Conservation (phyloP, 2,113 vertebrate genomes). For the Rallus limicola region DNA sequence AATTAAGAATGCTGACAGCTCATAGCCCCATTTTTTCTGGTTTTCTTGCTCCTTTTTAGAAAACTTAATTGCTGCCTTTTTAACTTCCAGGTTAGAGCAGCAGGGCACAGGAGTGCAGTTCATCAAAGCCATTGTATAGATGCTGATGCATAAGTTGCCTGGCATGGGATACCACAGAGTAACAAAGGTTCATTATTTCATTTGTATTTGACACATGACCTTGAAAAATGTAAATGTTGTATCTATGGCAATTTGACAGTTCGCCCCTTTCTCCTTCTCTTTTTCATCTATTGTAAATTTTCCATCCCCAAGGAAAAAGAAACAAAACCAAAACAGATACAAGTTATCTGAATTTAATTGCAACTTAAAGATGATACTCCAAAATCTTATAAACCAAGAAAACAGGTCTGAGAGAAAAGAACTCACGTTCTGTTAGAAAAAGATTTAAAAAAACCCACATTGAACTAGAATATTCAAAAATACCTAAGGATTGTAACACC, state of each 20-base stretch:
- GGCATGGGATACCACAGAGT: neutral
- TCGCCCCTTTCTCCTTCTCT: neutral
- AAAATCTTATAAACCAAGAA: neutral
- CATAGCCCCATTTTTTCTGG: neutral
- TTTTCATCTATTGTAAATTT: neutral
- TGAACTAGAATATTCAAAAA: neutral
- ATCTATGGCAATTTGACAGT: neutral
- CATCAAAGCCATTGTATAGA: conserved; percentile 11
- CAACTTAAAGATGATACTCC: neutral
- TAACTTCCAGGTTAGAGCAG: conserved; percentile 39
- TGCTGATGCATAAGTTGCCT: neutral
- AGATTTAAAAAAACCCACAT: neutral
- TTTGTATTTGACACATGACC: conserved; percentile 44
- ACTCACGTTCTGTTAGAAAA: neutral
- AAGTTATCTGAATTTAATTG: conserved; percentile 1
- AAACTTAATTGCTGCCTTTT: conserved; percentile 35
- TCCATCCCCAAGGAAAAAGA: neutral
- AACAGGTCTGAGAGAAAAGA: neutral
- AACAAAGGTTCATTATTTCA: conserved; percentile 43
- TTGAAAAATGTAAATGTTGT: conserved; percentile 50
- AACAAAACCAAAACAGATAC: neutral
- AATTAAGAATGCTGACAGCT: neutral
- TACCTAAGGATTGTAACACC: neutral
- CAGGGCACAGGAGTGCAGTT: conserved; percentile 15
- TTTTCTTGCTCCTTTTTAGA: neutral